A percentile compares a stretch with the other conserved stretches of the same genome.
Conservation (phyloP, 2,888 invertebrate species). For the Sialis fuliginosa region DNA sequence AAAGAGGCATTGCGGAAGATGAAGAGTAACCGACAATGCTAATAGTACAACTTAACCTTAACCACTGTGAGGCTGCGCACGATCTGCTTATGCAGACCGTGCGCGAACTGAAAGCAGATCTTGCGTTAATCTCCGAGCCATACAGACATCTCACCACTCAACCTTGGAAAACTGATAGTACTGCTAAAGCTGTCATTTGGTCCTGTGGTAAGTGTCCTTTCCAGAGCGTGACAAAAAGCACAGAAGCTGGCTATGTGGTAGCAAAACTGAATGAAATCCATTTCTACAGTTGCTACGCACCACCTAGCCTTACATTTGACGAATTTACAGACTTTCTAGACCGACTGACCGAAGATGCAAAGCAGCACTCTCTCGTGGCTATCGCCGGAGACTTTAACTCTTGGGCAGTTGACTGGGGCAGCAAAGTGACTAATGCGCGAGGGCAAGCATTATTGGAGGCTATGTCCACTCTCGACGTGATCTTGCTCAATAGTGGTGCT, state of each 20-base stretch:
- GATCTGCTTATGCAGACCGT: slow-evolving; percentile 7
- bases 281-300: neutral
- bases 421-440: slow-evolving; percentile 9
- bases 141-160: slow-evolving; percentile 7
- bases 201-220: slow-evolving; percentile 8
- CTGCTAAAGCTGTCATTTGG: slow-evolving; percentile 10
- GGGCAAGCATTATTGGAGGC: slow-evolving; percentile 4
- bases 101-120: slow-evolving; percentile 4
- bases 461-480: slow-evolving; percentile 6
- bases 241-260: slow-evolving; percentile 9
- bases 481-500: slow-evolving; percentile 8
- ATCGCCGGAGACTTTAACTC: slow-evolving; percentile 9
- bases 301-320: slow-evolving; percentile 6
- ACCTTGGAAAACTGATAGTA: slow-evolving; percentile 9
- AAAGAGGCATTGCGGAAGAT: slow-evolving; percentile 6
- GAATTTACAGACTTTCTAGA: slow-evolving; percentile 8
- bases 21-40: slow-evolving; percentile 6
- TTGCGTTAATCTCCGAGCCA: slow-evolving; percentile 10
- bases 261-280: slow-evolving; percentile 6
- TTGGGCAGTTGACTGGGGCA: slow-evolving; percentile 11
- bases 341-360: slow-evolving; percentile 9
- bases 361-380: slow-evolving; percentile 5
- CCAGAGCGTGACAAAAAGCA: slow-evolving; percentile 5
- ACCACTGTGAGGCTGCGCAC: slow-evolving; percentile 11
- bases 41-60: slow-evolving; percentile 11